Conservation (phyloP, 2,797 vertebrate genomes). For the Pachyuromys duprasi region DNA sequence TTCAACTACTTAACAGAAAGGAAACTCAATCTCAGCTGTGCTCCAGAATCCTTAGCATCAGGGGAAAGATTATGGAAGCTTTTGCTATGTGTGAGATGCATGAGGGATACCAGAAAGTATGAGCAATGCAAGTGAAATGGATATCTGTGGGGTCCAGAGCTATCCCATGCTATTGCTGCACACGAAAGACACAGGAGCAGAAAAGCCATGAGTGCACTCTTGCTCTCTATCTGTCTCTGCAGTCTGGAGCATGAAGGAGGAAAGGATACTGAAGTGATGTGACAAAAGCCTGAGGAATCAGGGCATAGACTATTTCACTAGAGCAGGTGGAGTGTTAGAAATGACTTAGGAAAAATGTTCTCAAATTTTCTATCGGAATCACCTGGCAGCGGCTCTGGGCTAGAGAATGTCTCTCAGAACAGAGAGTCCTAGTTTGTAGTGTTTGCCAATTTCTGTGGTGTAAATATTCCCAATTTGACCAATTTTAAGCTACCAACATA, state of each 20-base stretch:
- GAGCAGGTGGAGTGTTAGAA: background rate
- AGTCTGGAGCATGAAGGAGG: background rate
- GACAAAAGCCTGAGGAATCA: background rate
- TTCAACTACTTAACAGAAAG: background rate
- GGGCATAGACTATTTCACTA: background rate
- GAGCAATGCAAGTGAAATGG: background rate
- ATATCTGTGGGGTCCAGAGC: background rate
- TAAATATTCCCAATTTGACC: slow-evolving; percentile 33
- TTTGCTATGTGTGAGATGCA: background rate
- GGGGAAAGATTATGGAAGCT: background rate
- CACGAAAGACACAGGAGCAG: background rate
- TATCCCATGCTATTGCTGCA: background rate
- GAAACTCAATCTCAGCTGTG: background rate
- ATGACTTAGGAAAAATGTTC: background rate
- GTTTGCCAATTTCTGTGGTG: slow-evolving; percentile 14
- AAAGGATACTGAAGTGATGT: background rate
- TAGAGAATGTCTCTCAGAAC: slow-evolving; percentile 15
- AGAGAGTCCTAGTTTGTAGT: background rate
- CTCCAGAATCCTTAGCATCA: background rate
- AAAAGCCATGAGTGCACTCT: background rate
- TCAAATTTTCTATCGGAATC: background rate
- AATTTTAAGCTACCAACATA: background rate
- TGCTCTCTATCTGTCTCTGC: background rate
- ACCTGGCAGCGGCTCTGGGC: background rate
- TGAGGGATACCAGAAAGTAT: background rate